Conservation (phyloP, 2,888 invertebrate species). For the Erannis defoliaria region DNA sequence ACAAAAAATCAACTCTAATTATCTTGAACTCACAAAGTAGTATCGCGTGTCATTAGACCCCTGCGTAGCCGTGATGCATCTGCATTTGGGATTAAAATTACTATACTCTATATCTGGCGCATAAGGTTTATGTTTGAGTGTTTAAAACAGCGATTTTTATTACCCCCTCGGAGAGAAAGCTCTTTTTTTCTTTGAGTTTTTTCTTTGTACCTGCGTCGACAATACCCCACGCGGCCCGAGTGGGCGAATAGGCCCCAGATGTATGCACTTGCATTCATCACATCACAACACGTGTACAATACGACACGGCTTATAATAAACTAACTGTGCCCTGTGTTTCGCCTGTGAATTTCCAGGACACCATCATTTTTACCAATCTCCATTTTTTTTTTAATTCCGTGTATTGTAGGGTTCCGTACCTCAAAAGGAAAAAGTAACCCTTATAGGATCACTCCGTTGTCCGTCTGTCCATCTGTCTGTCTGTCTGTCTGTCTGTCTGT, state of each 20-base stretch:
- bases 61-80: constrained; percentile 52
- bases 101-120: not conserved
- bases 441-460: no score
- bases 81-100: not conserved
- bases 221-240: constrained; percentile 57
- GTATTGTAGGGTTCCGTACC: no score
- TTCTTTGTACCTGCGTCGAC: constrained; percentile 73
- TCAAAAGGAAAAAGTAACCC: no score
- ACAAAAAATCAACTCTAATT: constrained; percentile 68
- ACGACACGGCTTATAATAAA: not conserved
- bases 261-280: constrained; percentile 61
- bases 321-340: no score
- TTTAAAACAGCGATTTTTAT: constrained; percentile 54
- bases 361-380: not conserved
- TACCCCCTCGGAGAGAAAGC: constrained; percentile 67
- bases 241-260: constrained; percentile 55
- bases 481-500: no score
- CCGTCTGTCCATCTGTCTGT: no score
- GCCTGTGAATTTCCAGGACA: not conserved
- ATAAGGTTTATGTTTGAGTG: constrained; percentile 42
- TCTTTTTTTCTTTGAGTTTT: constrained; percentile 65
- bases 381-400: not conserved
- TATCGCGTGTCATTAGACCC: constrained; percentile 80
- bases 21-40: constrained; percentile 69
- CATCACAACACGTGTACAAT: constrained; percentile 41